Base-by-base conservation (phyloP, 2,797 vertebrate species). In the Sebastes ruberrimus region DNA sequence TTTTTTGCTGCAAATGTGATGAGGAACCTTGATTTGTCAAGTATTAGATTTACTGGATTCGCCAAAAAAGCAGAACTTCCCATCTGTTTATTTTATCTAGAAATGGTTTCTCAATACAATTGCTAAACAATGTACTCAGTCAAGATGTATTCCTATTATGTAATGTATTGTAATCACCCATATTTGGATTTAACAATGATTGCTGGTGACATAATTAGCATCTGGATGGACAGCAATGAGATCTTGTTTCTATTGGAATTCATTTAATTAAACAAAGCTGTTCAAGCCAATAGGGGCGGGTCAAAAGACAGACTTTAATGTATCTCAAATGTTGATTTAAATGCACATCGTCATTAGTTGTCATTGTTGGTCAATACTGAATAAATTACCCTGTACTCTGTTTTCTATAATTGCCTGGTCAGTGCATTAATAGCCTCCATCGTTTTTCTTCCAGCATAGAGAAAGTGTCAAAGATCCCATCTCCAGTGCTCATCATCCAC, bases 401-500 rank as follows among this genome's bases (percentile, higher is more conserved):
- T 52, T 74, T 72, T 52, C 10, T 49, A 7, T 60, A 72, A 22
- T 56, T 7, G 16, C 23, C 55, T 63, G 61, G 2, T 30, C 16
- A 4, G 22, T 30, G 16, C 46, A 22, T 65, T 33, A 35, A 84
- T 2, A 25, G 9, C n/a, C 38, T 46, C 10, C 9, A 6, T 57
- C 1, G 2, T 64, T 55, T 20, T 10, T 86, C 63, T 76, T 85
- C 2, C 96, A 99, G 98, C 95, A 99, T 99, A 0, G 98, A 99
- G 94, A 99, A 99, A 93, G 98, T 99, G 86, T 98, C 98, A 71
- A 98, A 98, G 93, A 99, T 99, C 94, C 97, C 97, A 1, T 99
- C 98, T 55, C 98, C 98, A 0, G 98, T 99, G 82, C 96, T 99
- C 89, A 98, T 99, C 94, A 99, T 99, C 91, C 98, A 99, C 1